Evolutionary conservation across 1,140 invertebrate genomes (phyloP), one percentile per base, ranked within the genome.

Genomic region (Zaprionus gabonicus): DNA sequence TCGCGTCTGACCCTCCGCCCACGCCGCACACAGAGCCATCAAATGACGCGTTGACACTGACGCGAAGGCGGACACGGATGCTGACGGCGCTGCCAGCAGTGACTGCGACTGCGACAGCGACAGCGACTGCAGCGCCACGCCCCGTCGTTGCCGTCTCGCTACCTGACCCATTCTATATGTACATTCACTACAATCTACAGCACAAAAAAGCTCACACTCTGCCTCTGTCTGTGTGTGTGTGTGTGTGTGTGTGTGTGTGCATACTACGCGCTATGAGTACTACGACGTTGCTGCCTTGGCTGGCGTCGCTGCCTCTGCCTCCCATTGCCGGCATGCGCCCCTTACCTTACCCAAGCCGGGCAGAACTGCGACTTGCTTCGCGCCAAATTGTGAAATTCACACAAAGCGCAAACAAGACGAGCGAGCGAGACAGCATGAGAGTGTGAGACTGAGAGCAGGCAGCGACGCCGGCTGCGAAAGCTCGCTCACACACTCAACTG

Each of bases 371-470:
- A 71, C 34, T 36, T 44, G 58, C 51, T 71, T 76, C 63, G 77
- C 79, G 79, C 72, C 77, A 81, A 80, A 81, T 81, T 81, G 62
- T 75, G 58, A 64, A 81, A 67, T 38, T 58, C 41, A 23, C 36
- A 36, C n/a, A 46, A 46, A 20, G 6, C n/a, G 41, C 41, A 9
- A 17, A 62, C 4, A 44, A n/a, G 17, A 9, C 15, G 25, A 10
- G 4, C 7, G 23, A 25, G 15, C 23, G 25, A 34, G 31, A 10
- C 1, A 7, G 31, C n/a, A 15, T 38, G 20, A 17, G 41, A 2
- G n/a, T 17, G 41, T 17, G 3, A 46, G 38, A 20, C 20, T 20
- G 20, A 17, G 46, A 25, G 46, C 46, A 13, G 12, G 46, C 20
- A 10, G 20, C 20, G 41, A 2, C 38, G 38, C 38, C 4, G 15